Base-by-base conservation (phyloP, 2,797 vertebrate genomes). In the Channa striata region DNA sequence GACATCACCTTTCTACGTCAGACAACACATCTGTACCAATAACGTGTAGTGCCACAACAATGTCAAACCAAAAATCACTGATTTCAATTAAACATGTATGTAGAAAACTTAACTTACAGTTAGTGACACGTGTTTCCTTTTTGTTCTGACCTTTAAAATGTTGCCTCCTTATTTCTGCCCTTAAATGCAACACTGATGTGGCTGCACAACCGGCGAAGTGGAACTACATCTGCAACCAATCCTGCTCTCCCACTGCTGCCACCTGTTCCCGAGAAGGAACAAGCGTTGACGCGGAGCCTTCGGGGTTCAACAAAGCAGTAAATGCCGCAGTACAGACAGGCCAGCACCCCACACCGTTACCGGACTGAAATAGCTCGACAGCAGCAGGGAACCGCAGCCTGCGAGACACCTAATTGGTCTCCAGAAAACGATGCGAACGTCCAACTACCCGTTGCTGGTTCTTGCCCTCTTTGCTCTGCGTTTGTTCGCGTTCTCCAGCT, bases 331-430 rank as follows among this genome's bases (percentile, higher is more conserved):
- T 7, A 13, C 17, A 68, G 68, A 52, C 44, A 46, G 20, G 36
- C n/a, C 37, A 48, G 20, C 0, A 1, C 1, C 2, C 36, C 62
- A 21, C 36, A 12, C 72, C 42, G 19, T 25, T n/a, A 30, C 67
- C 63, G 42, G 49, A 52, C 48, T 30, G 50, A 80, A 79, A 74
- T 25, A 57, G 50, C 25, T 11, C 0, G 3, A 47, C 56, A 76
- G 47, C 66, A 72, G 67, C 67, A 66, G 43, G 58, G 68, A 44
- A 65, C 47, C 5, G 7, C 52, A 62, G 44, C n/a, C 42, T 37
- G 62, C 39, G 19, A 49, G 53, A 81, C 30, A 37, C 52, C 40
- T 77, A 75, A 74, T 36, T 77, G 57, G 53, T 44, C 52, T 77
- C 19, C 40, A 54, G 37, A 59, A 25, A 81, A 61, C 56, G 54